Evolutionary conservation across 2,888 invertebrate species (phyloP).

Genomic region (Dichetophora obliterata): DNA sequence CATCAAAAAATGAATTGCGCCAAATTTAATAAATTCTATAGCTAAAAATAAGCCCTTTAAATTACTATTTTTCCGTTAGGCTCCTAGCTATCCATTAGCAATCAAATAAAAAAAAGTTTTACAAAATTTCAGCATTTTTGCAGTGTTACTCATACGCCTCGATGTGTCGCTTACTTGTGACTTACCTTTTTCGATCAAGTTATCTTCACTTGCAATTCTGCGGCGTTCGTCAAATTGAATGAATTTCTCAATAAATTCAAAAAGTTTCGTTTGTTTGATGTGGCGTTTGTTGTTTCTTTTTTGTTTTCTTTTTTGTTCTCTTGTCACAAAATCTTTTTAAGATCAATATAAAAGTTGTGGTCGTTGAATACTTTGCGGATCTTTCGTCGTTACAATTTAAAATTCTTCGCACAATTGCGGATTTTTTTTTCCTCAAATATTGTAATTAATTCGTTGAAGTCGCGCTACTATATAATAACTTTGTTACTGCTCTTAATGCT

Average conservation of each 20-base stretch:
- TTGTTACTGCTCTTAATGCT: background rate
- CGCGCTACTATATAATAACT: background rate
- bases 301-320: background rate
- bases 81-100: no score
- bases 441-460: slow-evolving; percentile 31
- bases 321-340: background rate
- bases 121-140: no score
- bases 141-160: slow-evolving; percentile 5
- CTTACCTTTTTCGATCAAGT: slow-evolving; percentile 24
- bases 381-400: slow-evolving; percentile 11
- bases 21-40: no score
- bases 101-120: no score
- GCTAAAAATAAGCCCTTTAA: no score
- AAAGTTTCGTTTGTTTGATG: background rate
- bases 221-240: slow-evolving; percentile 23
- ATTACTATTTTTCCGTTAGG: no score
- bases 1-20: no score
- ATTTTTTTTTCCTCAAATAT: slow-evolving; percentile 3
- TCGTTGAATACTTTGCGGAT: slow-evolving; percentile 41
- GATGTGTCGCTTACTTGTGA: background rate
- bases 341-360: slow-evolving; percentile 38
- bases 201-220: slow-evolving; percentile 17
- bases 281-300: background rate
- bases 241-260: background rate
- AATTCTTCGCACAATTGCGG: slow-evolving; percentile 14